phyloP scores from a whole-genome alignment of 2,888 invertebrate genomes.

The Rhingia campestris region DNA sequence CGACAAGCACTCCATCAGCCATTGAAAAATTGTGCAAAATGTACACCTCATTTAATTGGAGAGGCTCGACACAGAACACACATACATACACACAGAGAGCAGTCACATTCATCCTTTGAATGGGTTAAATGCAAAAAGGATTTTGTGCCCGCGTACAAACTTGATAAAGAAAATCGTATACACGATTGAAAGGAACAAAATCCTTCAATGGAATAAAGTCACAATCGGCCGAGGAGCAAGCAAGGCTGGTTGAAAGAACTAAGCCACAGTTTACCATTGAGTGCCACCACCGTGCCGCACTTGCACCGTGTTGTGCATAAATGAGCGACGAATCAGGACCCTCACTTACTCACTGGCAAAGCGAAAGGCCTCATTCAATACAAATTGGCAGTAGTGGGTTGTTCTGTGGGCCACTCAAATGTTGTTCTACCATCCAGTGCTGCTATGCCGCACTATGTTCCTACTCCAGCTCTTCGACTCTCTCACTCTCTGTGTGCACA shows the following conservation, averaged over 20 bases:
- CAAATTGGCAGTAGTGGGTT: conserved; percentile 61
- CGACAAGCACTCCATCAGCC: conserved; percentile 52
- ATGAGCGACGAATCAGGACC: conserved; percentile 33
- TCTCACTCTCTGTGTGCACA: conserved; percentile 27
- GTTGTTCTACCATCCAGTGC: conserved; percentile 19
- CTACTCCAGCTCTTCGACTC: neutral
- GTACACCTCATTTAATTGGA: conserved; percentile 75
- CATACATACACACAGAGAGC: conserved; percentile 16
- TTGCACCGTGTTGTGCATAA: conserved; percentile 2
- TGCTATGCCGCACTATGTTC: conserved; percentile 5
- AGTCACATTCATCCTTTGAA: conserved; percentile 15
- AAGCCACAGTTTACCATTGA: conserved; percentile 11
- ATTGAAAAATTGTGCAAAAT: conserved; percentile 72
- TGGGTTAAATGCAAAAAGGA: conserved; percentile 57
- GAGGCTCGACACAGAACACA: conserved; percentile 48
- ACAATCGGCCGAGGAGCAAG: conserved; percentile 8
- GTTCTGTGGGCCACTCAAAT: conserved; percentile 55
- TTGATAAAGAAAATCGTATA: conserved; percentile 49
- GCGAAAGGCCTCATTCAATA: conserved; percentile 57
- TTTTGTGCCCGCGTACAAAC: conserved; percentile 49
- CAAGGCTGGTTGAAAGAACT: conserved; percentile 5
- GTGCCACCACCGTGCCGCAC: conserved; percentile 2
- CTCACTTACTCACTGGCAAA: conserved; percentile 24
- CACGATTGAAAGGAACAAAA: conserved; percentile 52
- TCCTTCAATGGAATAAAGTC: conserved; percentile 30